These are phyloP conservation scores for Pyrgus malvae DNA, from an alignment of 2,888 invertebrate genomes.

Conservation along the genomic window DNA sequence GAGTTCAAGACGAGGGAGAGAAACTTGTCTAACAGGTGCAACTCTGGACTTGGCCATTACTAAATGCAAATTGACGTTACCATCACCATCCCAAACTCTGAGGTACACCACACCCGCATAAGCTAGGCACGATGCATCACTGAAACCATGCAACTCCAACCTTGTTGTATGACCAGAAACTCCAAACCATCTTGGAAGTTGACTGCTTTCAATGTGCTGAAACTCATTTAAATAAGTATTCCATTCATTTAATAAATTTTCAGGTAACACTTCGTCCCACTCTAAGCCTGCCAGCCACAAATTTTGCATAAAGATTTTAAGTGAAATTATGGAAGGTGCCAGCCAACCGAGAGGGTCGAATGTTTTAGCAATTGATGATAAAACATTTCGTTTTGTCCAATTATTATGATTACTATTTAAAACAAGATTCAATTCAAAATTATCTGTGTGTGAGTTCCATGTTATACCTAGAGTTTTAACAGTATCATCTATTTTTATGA, in stretches of 20 bases:
- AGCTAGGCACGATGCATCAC: slow-evolving; percentile 16
- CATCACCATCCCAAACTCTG: slow-evolving; percentile 6
- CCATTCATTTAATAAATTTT: slow-evolving; percentile 15
- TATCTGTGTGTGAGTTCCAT: neutral
- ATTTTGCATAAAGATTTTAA: slow-evolving; percentile 27
- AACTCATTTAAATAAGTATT: slow-evolving; percentile 7
- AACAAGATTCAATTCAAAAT: neutral
- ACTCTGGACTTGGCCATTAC: slow-evolving; percentile 28
- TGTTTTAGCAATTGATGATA: slow-evolving; percentile 20
- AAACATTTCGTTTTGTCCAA: slow-evolving; percentile 16
- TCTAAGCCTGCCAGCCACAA: slow-evolving; percentile 25
- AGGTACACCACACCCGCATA: slow-evolving; percentile 21
- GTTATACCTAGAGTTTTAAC: neutral
- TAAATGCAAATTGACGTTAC: neutral
- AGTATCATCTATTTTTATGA: neutral
- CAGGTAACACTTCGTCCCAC: slow-evolving; percentile 26
- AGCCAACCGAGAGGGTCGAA: slow-evolving; percentile 29
- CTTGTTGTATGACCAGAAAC: neutral
- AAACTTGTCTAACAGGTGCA: slow-evolving; percentile 27
- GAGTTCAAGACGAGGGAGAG: slow-evolving; percentile 29
- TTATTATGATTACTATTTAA: neutral
- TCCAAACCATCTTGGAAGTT: slow-evolving; percentile 1
- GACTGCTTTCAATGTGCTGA: neutral
- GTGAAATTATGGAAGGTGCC: slow-evolving; percentile 10
- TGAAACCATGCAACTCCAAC: neutral